Conservation (phyloP, 2,888 invertebrate species). For the Cheilosia urbana region DNA sequence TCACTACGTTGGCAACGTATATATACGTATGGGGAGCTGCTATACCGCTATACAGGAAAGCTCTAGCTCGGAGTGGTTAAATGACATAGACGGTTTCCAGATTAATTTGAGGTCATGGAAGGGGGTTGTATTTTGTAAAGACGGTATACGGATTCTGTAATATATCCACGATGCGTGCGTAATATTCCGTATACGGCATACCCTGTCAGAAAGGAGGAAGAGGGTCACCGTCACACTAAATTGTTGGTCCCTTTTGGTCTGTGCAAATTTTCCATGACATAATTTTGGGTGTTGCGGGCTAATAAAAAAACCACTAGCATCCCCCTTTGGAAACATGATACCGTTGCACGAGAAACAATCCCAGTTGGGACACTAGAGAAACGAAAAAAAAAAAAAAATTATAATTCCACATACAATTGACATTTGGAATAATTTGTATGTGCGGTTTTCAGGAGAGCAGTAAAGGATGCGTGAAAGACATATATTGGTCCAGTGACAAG, state of each 20-base stretch:
- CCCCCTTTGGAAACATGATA: slow-evolving; percentile 46
- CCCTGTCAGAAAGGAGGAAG: slow-evolving; percentile 47
- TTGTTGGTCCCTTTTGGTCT: slow-evolving; percentile 45
- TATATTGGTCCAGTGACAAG: slow-evolving; percentile 40
- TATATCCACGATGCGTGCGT: slow-evolving; percentile 37
- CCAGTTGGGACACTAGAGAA: not conserved
- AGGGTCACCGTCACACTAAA: slow-evolving; percentile 63
- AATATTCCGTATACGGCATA: slow-evolving; percentile 4
- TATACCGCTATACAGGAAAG: not conserved
- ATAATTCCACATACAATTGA: slow-evolving; percentile 46
- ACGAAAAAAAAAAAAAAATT: slow-evolving; percentile 13
- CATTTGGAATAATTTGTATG: slow-evolving; percentile 35
- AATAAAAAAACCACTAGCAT: slow-evolving; percentile 63
- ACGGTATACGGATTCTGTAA: slow-evolving; percentile 49
- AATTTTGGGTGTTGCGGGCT: slow-evolving; percentile 61
- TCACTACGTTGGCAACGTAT: slow-evolving; percentile 4
- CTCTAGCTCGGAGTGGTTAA: slow-evolving; percentile 55
- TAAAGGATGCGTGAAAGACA: slow-evolving; percentile 4
- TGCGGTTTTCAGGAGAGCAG: not conserved
- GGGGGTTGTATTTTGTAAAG: slow-evolving; percentile 46
- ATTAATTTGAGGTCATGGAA: slow-evolving; percentile 74
- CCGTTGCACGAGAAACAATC: slow-evolving; percentile 46
- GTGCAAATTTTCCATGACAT: slow-evolving; percentile 66
- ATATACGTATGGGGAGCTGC: slow-evolving; percentile 7
- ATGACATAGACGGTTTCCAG: slow-evolving; percentile 69